These are phyloP conservation scores for Frankliniella fusca DNA, from an alignment of 2,888 invertebrate species.

Conservation along the genomic window DNA sequence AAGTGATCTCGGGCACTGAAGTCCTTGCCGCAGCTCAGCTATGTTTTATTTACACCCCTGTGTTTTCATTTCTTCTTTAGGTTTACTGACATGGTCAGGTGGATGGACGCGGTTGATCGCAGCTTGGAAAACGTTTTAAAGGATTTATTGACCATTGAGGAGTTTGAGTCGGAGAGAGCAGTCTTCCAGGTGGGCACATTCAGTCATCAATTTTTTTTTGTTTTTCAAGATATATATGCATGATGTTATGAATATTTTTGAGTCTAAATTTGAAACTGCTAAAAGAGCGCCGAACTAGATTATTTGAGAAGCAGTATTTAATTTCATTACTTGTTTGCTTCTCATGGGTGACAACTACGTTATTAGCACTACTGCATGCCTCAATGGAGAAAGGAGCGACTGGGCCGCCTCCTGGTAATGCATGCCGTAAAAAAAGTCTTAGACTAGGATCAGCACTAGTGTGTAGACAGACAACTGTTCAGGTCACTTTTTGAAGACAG, in stretches of 20 bases:
- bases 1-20: slow-evolving; percentile 38
- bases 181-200: slow-evolving; percentile 72
- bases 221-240: not conserved
- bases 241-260: not conserved
- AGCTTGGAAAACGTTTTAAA: slow-evolving; percentile 77
- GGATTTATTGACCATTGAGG: slow-evolving; percentile 79
- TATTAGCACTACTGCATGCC: not conserved
- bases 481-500: too few species aligned
- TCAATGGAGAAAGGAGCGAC: slow-evolving; percentile 5
- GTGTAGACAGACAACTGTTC: too few species aligned
- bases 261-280: not conserved
- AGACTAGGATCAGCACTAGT: too few species aligned
- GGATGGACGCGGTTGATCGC: slow-evolving; percentile 88
- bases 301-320: not conserved
- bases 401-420: not conserved
- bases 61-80: slow-evolving; percentile 43
- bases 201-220: slow-evolving; percentile 36
- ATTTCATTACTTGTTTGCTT: not conserved
- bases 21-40: not conserved
- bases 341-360: not conserved
- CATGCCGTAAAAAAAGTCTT: not conserved
- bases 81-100: slow-evolving; percentile 73
- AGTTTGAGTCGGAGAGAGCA: slow-evolving; percentile 84
- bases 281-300: too few species aligned
- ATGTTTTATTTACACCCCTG: not conserved